These are phyloP conservation scores for Rhinopithecus roxellana DNA, from an alignment of 2,113 vertebrate genomes.

Conservation along the genomic window DNA sequence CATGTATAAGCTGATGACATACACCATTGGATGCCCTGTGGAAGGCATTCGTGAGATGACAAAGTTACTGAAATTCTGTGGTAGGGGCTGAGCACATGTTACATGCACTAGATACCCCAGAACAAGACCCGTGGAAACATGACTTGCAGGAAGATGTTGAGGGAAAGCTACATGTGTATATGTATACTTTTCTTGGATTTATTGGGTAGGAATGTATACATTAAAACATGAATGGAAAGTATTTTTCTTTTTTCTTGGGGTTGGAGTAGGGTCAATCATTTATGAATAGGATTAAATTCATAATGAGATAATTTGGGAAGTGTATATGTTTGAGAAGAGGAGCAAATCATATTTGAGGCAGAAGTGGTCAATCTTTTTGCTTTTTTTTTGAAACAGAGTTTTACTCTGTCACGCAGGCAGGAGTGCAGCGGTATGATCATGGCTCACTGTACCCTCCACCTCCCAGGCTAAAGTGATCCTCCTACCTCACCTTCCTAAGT, in stretches of 20 bases:
- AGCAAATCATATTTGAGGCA: not conserved
- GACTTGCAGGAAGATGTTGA: not conserved
- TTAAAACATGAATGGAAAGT: not conserved
- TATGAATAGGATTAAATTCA: conserved; percentile 2
- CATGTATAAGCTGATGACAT: not conserved
- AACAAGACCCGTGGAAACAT: not conserved
- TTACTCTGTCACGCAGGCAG: too few species aligned
- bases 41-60: not conserved
- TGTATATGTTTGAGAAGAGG: not conserved
- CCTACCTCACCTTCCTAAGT: too few species aligned
- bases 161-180: not conserved
- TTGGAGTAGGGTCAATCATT: not conserved
- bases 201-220: not conserved
- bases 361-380: not conserved
- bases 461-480: too few species aligned
- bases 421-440: too few species aligned
- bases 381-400: too few species aligned
- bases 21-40: not conserved
- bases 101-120: not conserved
- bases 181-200: not conserved
- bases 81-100: not conserved
- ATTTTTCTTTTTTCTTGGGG: conserved; percentile 6
- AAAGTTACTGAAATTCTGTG: not conserved
- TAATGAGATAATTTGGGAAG: not conserved
- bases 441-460: too few species aligned